Evolutionary conservation across 64 coral and sea anemone genomes (phyloP).

Genomic region (Acropora tenuis): DNA sequence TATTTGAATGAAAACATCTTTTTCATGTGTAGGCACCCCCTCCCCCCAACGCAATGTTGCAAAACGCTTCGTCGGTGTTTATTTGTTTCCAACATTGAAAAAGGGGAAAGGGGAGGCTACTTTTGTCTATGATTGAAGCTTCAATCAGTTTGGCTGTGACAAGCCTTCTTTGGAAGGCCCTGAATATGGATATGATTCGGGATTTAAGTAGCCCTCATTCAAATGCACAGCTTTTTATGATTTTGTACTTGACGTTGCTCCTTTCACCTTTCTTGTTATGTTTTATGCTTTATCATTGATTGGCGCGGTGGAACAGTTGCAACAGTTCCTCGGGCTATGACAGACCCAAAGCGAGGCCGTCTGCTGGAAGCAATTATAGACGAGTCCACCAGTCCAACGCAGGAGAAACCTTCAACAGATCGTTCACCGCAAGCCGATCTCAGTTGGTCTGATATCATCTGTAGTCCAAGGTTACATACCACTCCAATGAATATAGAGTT

Average conservation of each 20-base stretch:
- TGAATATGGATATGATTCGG: too few species aligned
- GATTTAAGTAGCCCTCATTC: too few species aligned
- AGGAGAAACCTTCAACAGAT: slow-evolving; percentile 6
- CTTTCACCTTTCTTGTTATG: neutral
- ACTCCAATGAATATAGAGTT: neutral
- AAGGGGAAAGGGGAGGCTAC: too few species aligned
- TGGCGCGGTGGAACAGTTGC: neutral
- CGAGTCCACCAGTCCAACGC: neutral
- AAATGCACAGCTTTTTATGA: neutral
- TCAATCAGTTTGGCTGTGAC: too few species aligned
- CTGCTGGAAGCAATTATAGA: slow-evolving; percentile 54
- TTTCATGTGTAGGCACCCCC: too few species aligned
- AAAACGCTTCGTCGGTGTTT: too few species aligned
- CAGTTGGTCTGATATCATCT: neutral
- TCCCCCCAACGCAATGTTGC: too few species aligned
- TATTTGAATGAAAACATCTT: too few species aligned
- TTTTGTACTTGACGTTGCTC: neutral
- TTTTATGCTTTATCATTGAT: neutral
- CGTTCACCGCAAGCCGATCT: neutral
- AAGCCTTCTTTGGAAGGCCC: too few species aligned
- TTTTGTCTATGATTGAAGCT: too few species aligned
- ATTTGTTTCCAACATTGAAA: too few species aligned
- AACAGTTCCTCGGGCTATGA: neutral
- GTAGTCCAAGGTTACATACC: neutral
- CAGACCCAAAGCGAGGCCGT: slow-evolving; percentile 26